Conservation (phyloP, 2,797 vertebrate genomes). For the Arnoldichthys spilopterus region DNA sequence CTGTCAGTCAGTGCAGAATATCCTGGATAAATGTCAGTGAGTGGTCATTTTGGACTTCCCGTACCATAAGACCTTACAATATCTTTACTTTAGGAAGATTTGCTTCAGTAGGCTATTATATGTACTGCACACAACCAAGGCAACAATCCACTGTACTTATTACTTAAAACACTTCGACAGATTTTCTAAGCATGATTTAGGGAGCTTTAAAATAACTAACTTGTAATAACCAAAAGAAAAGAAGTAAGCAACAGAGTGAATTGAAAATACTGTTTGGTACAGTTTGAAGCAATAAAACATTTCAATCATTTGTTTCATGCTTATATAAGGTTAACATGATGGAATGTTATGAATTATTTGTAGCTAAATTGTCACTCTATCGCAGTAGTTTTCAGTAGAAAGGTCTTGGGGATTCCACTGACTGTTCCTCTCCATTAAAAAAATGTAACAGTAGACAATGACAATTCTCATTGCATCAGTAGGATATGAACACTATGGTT, state of each 20-base stretch:
- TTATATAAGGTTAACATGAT: no score
- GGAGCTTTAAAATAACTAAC: not conserved
- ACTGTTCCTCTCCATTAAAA: not conserved
- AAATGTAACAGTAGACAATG: constrained; percentile 5
- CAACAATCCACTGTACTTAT: constrained; percentile 29
- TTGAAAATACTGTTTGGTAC: no score
- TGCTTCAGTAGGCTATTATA: constrained; percentile 48
- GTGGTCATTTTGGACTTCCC: constrained; percentile 51
- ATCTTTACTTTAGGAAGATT: constrained; percentile 52
- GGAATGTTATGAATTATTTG: not conserved
- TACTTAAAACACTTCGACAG: not conserved
- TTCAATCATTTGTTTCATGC: not conserved
- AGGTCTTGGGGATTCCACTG: not conserved
- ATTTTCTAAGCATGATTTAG: not conserved
- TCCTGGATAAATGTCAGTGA: constrained; percentile 60
- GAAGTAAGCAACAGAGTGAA: not conserved
- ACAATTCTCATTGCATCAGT: not conserved
- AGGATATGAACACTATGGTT: constrained; percentile 9
- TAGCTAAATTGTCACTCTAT: not conserved
- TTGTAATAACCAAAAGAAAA: not conserved
- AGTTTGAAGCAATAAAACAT: not conserved
- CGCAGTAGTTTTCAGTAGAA: not conserved
- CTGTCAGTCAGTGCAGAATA: constrained; percentile 54
- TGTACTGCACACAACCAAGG: constrained; percentile 39
- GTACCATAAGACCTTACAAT: constrained; percentile 57